Percentiles rank a stretch among this genome's conserved stretches.
These are phyloP conservation scores for Lepidocyrtinus sp. DNA, from an alignment of 2,888 invertebrate genomes.

Conservation along the genomic window DNA sequence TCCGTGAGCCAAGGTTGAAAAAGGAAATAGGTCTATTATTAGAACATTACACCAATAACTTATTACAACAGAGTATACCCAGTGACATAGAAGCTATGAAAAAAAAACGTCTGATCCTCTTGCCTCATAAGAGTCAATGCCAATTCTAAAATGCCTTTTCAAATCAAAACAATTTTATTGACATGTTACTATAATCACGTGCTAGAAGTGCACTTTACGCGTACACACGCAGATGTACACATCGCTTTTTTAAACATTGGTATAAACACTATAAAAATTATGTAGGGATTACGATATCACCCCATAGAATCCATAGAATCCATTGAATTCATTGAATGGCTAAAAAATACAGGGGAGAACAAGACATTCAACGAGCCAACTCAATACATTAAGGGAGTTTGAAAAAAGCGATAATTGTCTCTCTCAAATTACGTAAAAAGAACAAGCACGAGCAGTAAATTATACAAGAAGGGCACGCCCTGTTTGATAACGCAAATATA, in stretches of 20 bases:
- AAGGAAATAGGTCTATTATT: neutral
- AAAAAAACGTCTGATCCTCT: neutral
- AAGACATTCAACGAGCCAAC: no score
- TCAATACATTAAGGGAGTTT: no score
- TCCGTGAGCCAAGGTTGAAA: constrained; percentile 1
- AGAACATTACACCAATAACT: neutral
- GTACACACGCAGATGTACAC: no score
- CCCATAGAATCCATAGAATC: no score
- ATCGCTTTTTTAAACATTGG: constrained; percentile 2
- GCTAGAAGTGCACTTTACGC: neutral
- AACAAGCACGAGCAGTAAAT: constrained; percentile 10
- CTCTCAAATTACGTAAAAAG: constrained; percentile 11
- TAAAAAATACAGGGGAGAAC: no score
- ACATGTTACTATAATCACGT: constrained; percentile 2
- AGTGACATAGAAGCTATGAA: no score
- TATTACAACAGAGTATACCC: no score
- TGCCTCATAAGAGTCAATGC: neutral
- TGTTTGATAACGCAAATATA: constrained; percentile 10
- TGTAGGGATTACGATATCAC: no score
- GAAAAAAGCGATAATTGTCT: constrained; percentile 11
- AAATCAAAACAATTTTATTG: constrained; percentile 4
- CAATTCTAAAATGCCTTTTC: neutral
- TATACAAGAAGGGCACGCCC: constrained; percentile 11
- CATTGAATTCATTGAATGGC: no score
- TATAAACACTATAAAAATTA: no score